Evolutionary conservation across 2,888 invertebrate species (phyloP).

Genomic region (Polyommatus iphigenia): DNA sequence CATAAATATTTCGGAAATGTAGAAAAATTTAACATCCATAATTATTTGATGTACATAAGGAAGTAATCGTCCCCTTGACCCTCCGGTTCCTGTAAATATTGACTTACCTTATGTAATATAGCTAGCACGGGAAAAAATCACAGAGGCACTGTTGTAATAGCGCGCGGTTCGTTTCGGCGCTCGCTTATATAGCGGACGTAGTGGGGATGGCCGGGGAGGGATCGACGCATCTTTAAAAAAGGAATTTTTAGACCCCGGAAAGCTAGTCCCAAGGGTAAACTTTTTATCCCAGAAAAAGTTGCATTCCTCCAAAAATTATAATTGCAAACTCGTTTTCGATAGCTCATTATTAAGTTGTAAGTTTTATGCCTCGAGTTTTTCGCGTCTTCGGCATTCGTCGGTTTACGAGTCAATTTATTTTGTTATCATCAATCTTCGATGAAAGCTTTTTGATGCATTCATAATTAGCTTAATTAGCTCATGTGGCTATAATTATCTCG

Average conservation of each 20-base stretch:
- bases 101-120: constrained; percentile 68
- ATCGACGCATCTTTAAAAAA: constrained; percentile 40
- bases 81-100: constrained; percentile 47
- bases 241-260: constrained; percentile 35
- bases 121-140: constrained; percentile 75
- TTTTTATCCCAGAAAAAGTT: background rate
- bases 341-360: background rate
- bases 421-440: background rate
- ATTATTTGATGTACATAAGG: constrained; percentile 6
- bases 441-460: background rate
- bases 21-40: background rate
- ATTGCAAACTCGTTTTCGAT: background rate
- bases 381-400: background rate
- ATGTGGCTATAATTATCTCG: background rate
- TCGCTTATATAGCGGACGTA: constrained; percentile 72
- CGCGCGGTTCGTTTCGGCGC: constrained; percentile 73
- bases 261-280: background rate
- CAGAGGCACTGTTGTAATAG: constrained; percentile 79
- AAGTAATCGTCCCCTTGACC: constrained; percentile 16
- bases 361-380: background rate
- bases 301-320: background rate
- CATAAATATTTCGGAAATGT: background rate
- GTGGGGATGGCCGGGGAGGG: constrained; percentile 74
- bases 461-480: background rate
- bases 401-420: background rate